Conservation (phyloP, 35 echinoderm and acorn worm species). For the Anneissia japonica region DNA sequence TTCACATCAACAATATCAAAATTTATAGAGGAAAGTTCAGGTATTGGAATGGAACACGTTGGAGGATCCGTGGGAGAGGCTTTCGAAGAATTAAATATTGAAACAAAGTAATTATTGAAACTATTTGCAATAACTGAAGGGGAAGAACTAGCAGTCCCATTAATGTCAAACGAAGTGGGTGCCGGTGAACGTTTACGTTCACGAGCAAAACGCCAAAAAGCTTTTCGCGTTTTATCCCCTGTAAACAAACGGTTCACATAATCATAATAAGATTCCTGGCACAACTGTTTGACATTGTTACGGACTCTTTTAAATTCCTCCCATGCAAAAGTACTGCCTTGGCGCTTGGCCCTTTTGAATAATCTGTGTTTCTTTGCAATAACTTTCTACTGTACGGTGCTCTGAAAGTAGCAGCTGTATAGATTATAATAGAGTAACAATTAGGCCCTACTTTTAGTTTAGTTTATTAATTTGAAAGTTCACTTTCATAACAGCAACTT, state of each 20-base stretch:
- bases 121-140: not conserved
- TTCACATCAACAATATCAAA: not conserved
- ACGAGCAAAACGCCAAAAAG: not conserved
- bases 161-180: not conserved
- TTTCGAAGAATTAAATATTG: not conserved
- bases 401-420: too few relatives aligned
- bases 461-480: too few relatives aligned
- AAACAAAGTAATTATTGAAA: not conserved
- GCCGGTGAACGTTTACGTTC: not conserved
- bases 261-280: not conserved
- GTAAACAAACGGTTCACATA: not conserved
- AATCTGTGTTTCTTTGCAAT: not conserved
- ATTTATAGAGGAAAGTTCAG: not conserved
- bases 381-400: too few relatives aligned
- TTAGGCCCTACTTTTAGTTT: too few relatives aligned
- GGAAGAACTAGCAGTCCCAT: not conserved
- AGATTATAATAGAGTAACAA: too few relatives aligned
- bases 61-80: not conserved
- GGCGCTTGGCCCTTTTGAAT: not conserved
- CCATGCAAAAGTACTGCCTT: not conserved
- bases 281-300: not conserved
- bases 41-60: not conserved
- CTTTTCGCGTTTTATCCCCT: not conserved
- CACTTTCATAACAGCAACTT: too few relatives aligned
- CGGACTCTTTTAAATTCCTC: not conserved